A percentile compares a stretch with the other conserved stretches of the same genome.
phyloP scores from a whole-genome alignment of 2,797 vertebrate genomes.

The Myripristis jacobus region DNA sequence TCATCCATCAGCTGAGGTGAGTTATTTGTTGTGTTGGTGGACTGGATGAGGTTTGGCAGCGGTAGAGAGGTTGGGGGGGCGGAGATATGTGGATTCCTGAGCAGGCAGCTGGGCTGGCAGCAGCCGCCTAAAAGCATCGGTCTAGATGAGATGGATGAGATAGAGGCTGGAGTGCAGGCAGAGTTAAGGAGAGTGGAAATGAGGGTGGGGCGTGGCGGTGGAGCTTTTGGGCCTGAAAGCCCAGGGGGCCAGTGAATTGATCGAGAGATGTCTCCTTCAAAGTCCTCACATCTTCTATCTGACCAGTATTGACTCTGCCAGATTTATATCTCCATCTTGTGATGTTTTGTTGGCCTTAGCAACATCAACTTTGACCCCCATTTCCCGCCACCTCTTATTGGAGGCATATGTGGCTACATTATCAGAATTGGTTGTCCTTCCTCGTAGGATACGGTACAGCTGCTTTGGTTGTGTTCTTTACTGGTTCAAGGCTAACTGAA shows the following conservation, averaged over 20 bases:
- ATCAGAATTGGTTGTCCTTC: conserved; percentile 56
- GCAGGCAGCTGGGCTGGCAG: conserved; percentile 63
- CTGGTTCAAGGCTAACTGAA: conserved; percentile 48
- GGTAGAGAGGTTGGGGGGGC: conserved; percentile 20
- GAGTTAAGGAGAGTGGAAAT: conserved; percentile 47
- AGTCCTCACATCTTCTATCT: conserved; percentile 69
- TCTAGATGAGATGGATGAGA: conserved; percentile 75
- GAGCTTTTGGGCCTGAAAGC: conserved; percentile 44
- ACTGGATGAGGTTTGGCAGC: conserved; percentile 30
- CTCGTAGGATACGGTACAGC: conserved; percentile 58
- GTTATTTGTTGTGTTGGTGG: conserved; percentile 68
- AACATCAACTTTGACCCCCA: conserved; percentile 75
- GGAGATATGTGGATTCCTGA: conserved; percentile 64
- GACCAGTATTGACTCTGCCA: conserved; percentile 78
- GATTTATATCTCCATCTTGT: conserved; percentile 76
- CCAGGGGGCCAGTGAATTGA: conserved; percentile 56
- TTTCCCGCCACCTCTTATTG: conserved; percentile 72
- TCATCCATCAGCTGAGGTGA: conserved; percentile 59
- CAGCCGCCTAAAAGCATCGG: conserved; percentile 48
- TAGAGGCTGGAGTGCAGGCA: conserved; percentile 53
- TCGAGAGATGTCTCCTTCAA: conserved; percentile 76
- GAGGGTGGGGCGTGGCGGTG: conserved; percentile 40
- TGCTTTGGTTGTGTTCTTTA: conserved; percentile 52
- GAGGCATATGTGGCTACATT: conserved; percentile 72
- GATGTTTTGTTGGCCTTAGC: conserved; percentile 71